Evolutionary conservation across 1,140 invertebrate species (phyloP).

Genomic region (Drosophila littoralis): DNA sequence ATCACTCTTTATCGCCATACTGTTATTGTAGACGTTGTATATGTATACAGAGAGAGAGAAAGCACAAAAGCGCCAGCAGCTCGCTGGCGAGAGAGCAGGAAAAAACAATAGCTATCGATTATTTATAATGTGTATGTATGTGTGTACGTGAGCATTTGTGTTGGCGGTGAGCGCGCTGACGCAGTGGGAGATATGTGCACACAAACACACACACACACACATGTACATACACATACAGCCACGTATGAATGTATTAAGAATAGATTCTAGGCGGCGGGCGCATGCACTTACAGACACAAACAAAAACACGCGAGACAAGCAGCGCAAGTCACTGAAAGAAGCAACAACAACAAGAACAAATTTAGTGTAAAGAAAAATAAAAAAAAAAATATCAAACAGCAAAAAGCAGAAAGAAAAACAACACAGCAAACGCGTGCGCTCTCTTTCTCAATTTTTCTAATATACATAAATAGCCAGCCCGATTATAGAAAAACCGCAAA

Average conservation of each 20-base stretch:
- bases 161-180: conserved; percentile 58
- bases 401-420: not conserved
- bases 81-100: conserved; percentile 17
- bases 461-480: conserved; percentile 36
- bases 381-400: conserved; percentile 6
- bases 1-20: conserved; percentile 39
- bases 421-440: not conserved
- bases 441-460: conserved; percentile 1
- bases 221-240: not conserved
- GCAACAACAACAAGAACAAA: conserved; percentile 9
- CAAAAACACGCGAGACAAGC: conserved; percentile 5
- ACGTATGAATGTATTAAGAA: conserved; percentile 26
- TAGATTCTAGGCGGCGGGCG: conserved; percentile 55
- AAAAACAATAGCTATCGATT: conserved; percentile 50
- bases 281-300: conserved; percentile 50
- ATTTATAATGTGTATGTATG: conserved; percentile 40
- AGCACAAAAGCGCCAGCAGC: not conserved
- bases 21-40: conserved; percentile 40
- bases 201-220: conserved; percentile 15
- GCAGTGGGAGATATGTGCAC: conserved; percentile 57
- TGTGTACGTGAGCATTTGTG: conserved; percentile 23
- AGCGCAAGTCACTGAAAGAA: conserved; percentile 26
- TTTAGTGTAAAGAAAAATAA: not conserved
- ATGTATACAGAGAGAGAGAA: not conserved
- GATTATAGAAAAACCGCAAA: conserved; percentile 6